A percentile compares a stretch with the other conserved stretches of the same genome.
These are phyloP conservation scores for Pterois miles DNA, from an alignment of 2,797 vertebrate species.

Conservation along the genomic window DNA sequence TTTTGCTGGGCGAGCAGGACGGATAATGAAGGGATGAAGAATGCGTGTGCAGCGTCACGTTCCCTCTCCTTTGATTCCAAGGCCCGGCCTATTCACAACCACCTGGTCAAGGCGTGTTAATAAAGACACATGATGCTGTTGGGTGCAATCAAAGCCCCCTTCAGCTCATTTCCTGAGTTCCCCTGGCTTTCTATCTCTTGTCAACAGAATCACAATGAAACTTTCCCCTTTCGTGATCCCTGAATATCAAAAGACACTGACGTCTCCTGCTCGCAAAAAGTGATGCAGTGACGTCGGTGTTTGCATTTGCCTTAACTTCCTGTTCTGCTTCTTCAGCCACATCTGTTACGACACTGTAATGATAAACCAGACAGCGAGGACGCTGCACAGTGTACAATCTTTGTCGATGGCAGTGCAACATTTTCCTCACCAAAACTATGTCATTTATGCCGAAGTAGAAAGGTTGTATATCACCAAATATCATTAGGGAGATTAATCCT, in stretches of 20 bases:
- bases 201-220: conserved; percentile 94
- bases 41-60: conserved; percentile 65
- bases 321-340: conserved; percentile 24
- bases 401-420: neutral
- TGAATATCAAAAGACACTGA: conserved; percentile 56
- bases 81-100: conserved; percentile 59
- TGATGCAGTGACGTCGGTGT: conserved; percentile 48
- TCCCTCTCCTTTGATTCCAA: conserved; percentile 60
- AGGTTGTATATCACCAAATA: neutral
- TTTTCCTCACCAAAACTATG: neutral
- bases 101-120: conserved; percentile 68
- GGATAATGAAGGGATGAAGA: conserved; percentile 64
- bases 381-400: neutral
- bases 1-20: conserved; percentile 40
- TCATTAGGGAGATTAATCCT: neutral
- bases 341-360: conserved; percentile 15
- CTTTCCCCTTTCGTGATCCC: conserved; percentile 45
- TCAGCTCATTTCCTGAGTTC: conserved; percentile 90
- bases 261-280: conserved; percentile 48
- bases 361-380: neutral
- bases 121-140: conserved; percentile 79
- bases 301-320: conserved; percentile 33
- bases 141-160: conserved; percentile 86
- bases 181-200: conserved; percentile 85
- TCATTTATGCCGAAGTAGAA: neutral